A percentile compares a stretch with the other conserved stretches of the same genome.
Conservation (phyloP, 53 echinoderm and acorn worm species). For the Holothuria leucospilota region DNA sequence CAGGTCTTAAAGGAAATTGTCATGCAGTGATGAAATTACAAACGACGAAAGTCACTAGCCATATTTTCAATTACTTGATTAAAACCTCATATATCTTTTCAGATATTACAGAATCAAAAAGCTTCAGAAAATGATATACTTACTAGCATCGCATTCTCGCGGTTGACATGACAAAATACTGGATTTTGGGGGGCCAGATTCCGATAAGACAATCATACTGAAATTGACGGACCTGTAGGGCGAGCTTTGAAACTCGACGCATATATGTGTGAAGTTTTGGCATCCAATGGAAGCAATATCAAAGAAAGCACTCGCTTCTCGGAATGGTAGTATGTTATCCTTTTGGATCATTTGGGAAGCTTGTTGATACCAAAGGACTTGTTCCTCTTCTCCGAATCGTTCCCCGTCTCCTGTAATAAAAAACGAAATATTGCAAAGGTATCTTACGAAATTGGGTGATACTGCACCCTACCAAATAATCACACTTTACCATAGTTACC, state of each 20-base stretch:
- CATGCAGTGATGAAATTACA: too few species aligned
- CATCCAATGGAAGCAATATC: constrained; percentile 33
- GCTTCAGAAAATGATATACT: background rate
- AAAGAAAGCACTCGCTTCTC: constrained; percentile 6
- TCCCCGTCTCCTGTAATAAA: constrained; percentile 9
- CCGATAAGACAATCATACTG: constrained; percentile 12
- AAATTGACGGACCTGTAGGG: background rate
- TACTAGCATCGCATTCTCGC: constrained; percentile 15
- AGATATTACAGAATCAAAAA: too few species aligned
- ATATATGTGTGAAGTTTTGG: background rate
- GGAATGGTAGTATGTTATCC: background rate
- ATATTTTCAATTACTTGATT: too few species aligned
- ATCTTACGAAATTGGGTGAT: too few species aligned
- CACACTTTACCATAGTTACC: too few species aligned
- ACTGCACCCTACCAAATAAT: too few species aligned
- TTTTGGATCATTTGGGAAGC: background rate
- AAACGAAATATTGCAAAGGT: too few species aligned
- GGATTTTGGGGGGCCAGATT: background rate
- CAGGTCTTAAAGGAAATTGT: too few species aligned
- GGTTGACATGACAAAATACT: background rate
- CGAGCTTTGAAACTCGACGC: constrained; percentile 20
- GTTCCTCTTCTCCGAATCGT: background rate
- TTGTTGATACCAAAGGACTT: constrained; percentile 4
- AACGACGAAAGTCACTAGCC: too few species aligned
- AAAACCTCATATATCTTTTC: too few species aligned